Percentiles rank a stretch among this genome's conserved stretches.
These are phyloP conservation scores for Platycheirus albimanus DNA, from an alignment of 2,888 invertebrate species.

Conservation along the genomic window DNA sequence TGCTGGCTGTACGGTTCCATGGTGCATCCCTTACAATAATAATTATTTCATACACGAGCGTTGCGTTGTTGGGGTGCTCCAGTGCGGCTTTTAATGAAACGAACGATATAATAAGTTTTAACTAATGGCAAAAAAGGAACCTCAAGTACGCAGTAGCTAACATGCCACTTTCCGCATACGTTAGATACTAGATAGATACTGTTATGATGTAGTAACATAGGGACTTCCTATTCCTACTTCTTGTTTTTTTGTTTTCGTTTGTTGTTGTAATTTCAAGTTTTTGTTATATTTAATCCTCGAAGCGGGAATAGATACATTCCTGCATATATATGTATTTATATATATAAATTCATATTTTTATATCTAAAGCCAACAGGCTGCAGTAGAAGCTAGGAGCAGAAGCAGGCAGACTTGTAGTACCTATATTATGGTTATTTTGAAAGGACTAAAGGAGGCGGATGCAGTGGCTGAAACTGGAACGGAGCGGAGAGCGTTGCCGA, in stretches of 20 bases:
- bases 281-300: conserved; percentile 43
- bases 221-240: conserved; percentile 51
- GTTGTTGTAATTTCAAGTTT: conserved; percentile 33
- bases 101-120: conserved; percentile 67
- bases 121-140: conserved; percentile 59
- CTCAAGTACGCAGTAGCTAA: conserved; percentile 48
- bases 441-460: background rate
- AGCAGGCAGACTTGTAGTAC: background rate
- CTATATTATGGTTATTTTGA: background rate
- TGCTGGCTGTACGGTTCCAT: background rate
- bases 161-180: conserved; percentile 55
- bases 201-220: conserved; percentile 29
- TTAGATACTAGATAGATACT: too few relatives aligned
- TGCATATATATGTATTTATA: conserved; percentile 30
- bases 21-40: conserved; percentile 53
- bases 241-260: conserved; percentile 14
- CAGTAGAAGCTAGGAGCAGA: too few relatives aligned
- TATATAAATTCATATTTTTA: conserved; percentile 19
- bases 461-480: background rate
- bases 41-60: conserved; percentile 51
- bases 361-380: background rate
- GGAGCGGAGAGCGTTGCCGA: conserved; percentile 13
- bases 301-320: conserved; percentile 46
- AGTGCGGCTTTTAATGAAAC: conserved; percentile 67
- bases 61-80: conserved; percentile 41